These are phyloP conservation scores for Salmo trutta DNA, from an alignment of 2,797 vertebrate genomes.

Conservation along the genomic window DNA sequence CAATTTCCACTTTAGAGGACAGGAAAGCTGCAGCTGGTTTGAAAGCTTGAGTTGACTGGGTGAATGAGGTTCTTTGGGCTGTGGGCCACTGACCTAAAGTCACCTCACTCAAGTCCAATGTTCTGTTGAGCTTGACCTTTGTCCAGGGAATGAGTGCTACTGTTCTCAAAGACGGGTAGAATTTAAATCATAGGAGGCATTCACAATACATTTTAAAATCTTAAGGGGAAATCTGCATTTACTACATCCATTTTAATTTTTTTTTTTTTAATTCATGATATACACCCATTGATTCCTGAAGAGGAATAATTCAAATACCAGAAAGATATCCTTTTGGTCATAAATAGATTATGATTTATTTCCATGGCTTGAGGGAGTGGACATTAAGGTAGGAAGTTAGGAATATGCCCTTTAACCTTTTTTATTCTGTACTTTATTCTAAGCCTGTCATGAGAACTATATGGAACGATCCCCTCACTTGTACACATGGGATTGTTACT, in stretches of 20 bases:
- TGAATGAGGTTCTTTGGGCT: conserved; percentile 24
- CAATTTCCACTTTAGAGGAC: background rate
- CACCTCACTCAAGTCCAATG: conserved; percentile 74
- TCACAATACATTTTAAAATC: background rate
- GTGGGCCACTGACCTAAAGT: conserved; percentile 49
- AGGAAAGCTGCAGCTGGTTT: background rate
- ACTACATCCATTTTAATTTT: background rate
- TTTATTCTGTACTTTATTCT: conserved; percentile 16
- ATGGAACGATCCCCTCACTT: conserved; percentile 29
- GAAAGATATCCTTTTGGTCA: background rate
- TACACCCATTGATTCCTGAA: background rate
- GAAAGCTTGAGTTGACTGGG: conserved; percentile 15
- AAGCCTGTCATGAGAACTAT: conserved; percentile 28
- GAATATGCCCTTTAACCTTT: conserved; percentile 19
- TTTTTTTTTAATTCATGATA: background rate
- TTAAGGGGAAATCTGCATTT: background rate
- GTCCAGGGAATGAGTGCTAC: conserved; percentile 49
- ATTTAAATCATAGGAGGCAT: conserved; percentile 33
- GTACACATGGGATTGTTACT: conserved; percentile 25
- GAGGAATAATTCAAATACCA: background rate
- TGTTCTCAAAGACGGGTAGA: conserved; percentile 43
- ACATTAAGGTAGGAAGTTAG: conserved; percentile 26
- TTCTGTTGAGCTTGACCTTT: conserved; percentile 78
- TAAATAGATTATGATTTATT: conserved; percentile 14
- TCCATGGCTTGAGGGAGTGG: background rate